Evolutionary conservation across 2,888 invertebrate species (phyloP).

Genomic region (Periphyllus acericola): DNA sequence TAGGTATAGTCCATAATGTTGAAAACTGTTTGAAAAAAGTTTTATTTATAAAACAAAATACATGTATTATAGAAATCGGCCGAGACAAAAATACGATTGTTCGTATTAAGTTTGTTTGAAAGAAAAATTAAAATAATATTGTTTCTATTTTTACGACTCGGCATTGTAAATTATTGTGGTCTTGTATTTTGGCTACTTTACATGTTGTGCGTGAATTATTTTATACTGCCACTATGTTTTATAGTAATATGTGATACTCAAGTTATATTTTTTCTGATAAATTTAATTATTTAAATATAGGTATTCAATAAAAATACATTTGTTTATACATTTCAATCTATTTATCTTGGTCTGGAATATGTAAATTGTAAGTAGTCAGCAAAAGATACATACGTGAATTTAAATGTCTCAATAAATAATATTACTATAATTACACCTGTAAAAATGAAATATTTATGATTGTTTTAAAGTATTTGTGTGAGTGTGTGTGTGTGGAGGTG

Average conservation of each 20-base stretch:
- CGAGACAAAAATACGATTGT: constrained; percentile 29
- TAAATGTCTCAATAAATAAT: too few relatives aligned
- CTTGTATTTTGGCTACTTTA: constrained; percentile 26
- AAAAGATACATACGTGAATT: too few relatives aligned
- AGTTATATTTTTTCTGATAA: neutral
- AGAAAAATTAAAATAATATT: constrained; percentile 18
- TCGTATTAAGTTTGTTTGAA: constrained; percentile 29
- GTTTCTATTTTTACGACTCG: constrained; percentile 36
- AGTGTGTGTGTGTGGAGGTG: too few relatives aligned
- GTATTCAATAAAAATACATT: neutral
- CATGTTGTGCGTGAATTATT: constrained; percentile 11
- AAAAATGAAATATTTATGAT: too few relatives aligned
- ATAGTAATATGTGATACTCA: neutral
- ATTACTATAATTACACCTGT: too few relatives aligned
- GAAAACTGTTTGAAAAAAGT: neutral
- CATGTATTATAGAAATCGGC: neutral
- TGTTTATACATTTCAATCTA: neutral
- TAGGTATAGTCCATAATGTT: neutral
- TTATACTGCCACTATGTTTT: neutral
- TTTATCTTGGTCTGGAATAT: neutral
- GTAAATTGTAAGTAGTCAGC: too few relatives aligned
- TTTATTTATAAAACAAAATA: constrained; percentile 26
- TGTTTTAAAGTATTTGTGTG: too few relatives aligned
- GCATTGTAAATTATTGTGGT: constrained; percentile 14
- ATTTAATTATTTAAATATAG: neutral